A percentile compares a stretch with the other conserved stretches of the same genome.
These are phyloP conservation scores for Sycobia sp. DNA, from an alignment of 1,140 invertebrate species.

Conservation along the genomic window DNA sequence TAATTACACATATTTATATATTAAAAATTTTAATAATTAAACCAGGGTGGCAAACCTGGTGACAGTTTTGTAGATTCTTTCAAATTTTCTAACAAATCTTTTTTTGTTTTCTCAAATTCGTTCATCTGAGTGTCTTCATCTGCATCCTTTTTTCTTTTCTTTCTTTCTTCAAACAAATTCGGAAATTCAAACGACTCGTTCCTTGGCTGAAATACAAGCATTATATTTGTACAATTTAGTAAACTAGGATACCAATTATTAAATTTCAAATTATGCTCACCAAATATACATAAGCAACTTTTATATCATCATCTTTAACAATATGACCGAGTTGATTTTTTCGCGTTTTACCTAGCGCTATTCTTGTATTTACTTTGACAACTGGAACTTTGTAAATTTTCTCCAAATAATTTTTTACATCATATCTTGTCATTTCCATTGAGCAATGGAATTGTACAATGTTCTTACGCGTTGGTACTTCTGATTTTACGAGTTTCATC, in stretches of 20 bases:
- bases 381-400: slow-evolving; percentile 91
- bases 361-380: slow-evolving; percentile 73
- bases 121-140: slow-evolving; percentile 62
- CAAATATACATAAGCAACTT: slow-evolving; percentile 80
- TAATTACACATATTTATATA: not conserved
- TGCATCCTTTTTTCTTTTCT: slow-evolving; percentile 48
- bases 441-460: slow-evolving; percentile 84
- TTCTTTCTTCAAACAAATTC: slow-evolving; percentile 57
- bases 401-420: slow-evolving; percentile 91
- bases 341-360: slow-evolving; percentile 68
- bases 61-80: slow-evolving; percentile 58
- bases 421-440: slow-evolving; percentile 80
- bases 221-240: not conserved
- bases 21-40: slow-evolving; percentile 56
- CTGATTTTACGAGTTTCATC: slow-evolving; percentile 84
- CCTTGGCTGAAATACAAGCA: slow-evolving; percentile 59
- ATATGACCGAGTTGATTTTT: slow-evolving; percentile 66
- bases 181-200: slow-evolving; percentile 65
- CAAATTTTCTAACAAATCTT: slow-evolving; percentile 57
- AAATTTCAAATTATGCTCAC: slow-evolving; percentile 61
- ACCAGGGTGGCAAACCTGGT: slow-evolving; percentile 68
- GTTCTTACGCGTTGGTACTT: slow-evolving; percentile 69
- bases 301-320: slow-evolving; percentile 83
- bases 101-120: slow-evolving; percentile 60
- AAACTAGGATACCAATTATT: not conserved